A percentile compares a stretch with the other conserved stretches of the same genome.
phyloP scores from a whole-genome alignment of 2,888 invertebrate species.

The Acrobasis suavella region DNA sequence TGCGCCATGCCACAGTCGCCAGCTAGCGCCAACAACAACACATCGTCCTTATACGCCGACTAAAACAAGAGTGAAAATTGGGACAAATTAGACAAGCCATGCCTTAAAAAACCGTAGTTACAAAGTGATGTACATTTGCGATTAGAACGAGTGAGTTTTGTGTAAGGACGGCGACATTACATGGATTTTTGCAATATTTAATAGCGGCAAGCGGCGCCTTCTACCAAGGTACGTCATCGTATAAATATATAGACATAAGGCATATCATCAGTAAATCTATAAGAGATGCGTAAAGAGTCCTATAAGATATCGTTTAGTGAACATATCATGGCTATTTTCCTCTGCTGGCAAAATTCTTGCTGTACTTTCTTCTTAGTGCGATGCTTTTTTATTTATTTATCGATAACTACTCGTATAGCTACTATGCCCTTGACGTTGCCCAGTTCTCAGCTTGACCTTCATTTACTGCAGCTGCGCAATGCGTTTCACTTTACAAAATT shows the following conservation, averaged over 20 bases:
- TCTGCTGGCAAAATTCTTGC: too few species aligned
- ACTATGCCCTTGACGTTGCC: conserved; percentile 28
- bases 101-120: neutral
- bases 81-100: neutral
- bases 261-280: neutral
- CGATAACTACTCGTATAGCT: neutral
- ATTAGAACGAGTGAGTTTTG: neutral
- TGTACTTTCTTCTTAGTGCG: neutral
- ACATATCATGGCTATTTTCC: too few species aligned
- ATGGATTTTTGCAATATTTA: neutral
- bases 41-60: conserved; percentile 36
- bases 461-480: conserved; percentile 36
- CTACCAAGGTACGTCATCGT: neutral
- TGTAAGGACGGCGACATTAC: neutral
- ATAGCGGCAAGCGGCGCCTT: conserved; percentile 3
- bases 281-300: neutral
- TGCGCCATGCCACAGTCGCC: conserved; percentile 37
- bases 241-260: neutral
- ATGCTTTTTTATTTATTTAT: neutral
- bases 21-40: conserved; percentile 44
- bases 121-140: neutral
- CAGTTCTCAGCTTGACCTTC: conserved; percentile 29
- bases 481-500: conserved; percentile 17
- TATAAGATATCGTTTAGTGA: too few species aligned
- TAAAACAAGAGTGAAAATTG: conserved; percentile 33